Conservation (phyloP, 2,888 invertebrate genomes). For the Epicampocera succincta region DNA sequence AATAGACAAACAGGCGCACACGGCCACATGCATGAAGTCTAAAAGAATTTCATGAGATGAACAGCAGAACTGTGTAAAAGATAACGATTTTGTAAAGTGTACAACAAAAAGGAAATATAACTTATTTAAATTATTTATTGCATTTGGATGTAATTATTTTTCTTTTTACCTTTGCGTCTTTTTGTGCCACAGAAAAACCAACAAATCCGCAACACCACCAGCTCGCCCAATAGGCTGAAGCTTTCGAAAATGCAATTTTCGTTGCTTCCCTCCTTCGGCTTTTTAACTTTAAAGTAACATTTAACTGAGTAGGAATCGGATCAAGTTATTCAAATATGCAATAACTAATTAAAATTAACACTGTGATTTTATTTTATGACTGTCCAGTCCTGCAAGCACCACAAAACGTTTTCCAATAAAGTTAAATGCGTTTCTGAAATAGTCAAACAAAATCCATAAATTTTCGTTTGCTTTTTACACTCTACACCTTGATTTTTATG, state of each 20-base stretch:
- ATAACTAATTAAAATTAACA: not conserved
- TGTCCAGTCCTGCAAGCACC: not conserved
- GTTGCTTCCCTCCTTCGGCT: conserved; percentile 75
- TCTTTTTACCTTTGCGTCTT: conserved; percentile 80
- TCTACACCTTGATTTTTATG: conserved; percentile 57
- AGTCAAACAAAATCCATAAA: conserved; percentile 54
- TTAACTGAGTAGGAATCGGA: too few relatives aligned
- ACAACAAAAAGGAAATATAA: too few relatives aligned
- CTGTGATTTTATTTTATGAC: not conserved
- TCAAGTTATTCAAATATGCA: conserved; percentile 4
- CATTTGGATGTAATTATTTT: not conserved
- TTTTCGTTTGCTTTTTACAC: conserved; percentile 32
- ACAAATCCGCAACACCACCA: conserved; percentile 79
- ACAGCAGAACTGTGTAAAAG: too few relatives aligned
- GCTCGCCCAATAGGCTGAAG: conserved; percentile 80
- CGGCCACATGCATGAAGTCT: too few relatives aligned
- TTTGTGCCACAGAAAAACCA: conserved; percentile 79
- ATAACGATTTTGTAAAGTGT: too few relatives aligned
- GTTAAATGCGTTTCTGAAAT: conserved; percentile 22
- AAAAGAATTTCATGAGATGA: too few relatives aligned
- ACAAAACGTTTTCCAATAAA: conserved; percentile 4
- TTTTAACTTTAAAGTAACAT: conserved; percentile 50
- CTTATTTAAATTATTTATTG: too few relatives aligned
- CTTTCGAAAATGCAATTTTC: conserved; percentile 81
- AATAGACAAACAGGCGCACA: conserved; percentile 2